Evolutionary conservation across 2,797 vertebrate genomes (phyloP).

Genomic region (Hirundo rustica): DNA sequence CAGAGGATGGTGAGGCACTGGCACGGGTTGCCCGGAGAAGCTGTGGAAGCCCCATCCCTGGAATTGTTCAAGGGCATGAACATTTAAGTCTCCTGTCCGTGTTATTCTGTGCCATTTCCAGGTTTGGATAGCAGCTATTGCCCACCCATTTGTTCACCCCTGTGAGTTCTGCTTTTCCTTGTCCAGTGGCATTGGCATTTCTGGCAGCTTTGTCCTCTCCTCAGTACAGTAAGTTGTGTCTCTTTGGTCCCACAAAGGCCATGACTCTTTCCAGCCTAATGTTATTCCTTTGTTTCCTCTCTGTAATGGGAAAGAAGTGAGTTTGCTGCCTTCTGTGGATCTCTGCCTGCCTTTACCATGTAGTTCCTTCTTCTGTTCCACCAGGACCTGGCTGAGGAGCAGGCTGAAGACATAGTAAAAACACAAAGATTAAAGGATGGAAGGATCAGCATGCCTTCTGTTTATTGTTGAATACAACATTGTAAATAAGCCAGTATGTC

Average conservation of each 20-base stretch:
- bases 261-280: neutral
- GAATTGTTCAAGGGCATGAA: neutral
- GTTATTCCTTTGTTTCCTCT: neutral
- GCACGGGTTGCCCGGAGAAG: neutral
- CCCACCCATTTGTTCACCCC: neutral
- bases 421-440: neutral
- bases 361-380: neutral
- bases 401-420: neutral
- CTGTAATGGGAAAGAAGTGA: neutral
- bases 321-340: neutral
- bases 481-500: neutral
- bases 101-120: neutral
- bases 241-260: neutral
- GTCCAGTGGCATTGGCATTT: neutral
- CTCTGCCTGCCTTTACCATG: neutral
- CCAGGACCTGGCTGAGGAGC: neutral
- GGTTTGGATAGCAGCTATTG: neutral
- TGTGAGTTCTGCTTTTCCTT: neutral
- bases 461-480: neutral
- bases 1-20: neutral
- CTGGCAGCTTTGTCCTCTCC: neutral
- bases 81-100: neutral
- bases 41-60: neutral
- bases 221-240: neutral
- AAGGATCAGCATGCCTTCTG: neutral